Conservation (phyloP, 2,113 vertebrate species). For the Sylvietta virens region DNA sequence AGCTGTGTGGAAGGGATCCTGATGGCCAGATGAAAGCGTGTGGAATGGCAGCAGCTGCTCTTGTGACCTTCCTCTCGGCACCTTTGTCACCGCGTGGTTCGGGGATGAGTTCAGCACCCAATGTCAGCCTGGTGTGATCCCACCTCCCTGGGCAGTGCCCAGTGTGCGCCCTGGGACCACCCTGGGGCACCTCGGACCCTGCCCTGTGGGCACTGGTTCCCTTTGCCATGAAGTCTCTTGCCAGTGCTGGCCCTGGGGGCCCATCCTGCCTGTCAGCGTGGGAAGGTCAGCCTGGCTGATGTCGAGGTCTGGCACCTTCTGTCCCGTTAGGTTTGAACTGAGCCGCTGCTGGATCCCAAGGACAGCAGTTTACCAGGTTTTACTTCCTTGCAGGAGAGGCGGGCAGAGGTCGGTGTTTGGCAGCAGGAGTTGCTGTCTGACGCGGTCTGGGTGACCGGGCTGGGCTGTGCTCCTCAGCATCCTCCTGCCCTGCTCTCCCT, state of each 20-base stretch:
- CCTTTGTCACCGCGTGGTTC: background rate
- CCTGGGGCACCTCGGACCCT: background rate
- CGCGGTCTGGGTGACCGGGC: accelerated
- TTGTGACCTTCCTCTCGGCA: background rate
- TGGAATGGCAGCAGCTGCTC: background rate
- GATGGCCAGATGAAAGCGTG: background rate
- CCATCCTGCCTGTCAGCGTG: accelerated
- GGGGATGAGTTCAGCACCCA: background rate
- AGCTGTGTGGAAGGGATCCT: background rate
- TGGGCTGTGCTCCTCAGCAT: background rate
- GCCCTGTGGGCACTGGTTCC: accelerated
- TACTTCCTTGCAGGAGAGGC: accelerated
- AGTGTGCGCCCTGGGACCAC: background rate
- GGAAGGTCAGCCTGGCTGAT: background rate
- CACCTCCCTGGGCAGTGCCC: accelerated
- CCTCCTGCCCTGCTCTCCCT: background rate
- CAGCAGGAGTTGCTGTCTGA: background rate
- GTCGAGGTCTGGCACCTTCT: accelerated
- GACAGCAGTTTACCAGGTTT: accelerated
- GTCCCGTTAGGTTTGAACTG: accelerated
- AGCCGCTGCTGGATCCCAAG: accelerated
- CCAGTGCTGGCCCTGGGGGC: accelerated
- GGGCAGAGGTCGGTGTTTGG: background rate
- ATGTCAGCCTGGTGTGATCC: background rate
- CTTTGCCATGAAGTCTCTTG: accelerated